phyloP scores from a whole-genome alignment of 2,797 vertebrate genomes.

The Syncerus caffer region DNA sequence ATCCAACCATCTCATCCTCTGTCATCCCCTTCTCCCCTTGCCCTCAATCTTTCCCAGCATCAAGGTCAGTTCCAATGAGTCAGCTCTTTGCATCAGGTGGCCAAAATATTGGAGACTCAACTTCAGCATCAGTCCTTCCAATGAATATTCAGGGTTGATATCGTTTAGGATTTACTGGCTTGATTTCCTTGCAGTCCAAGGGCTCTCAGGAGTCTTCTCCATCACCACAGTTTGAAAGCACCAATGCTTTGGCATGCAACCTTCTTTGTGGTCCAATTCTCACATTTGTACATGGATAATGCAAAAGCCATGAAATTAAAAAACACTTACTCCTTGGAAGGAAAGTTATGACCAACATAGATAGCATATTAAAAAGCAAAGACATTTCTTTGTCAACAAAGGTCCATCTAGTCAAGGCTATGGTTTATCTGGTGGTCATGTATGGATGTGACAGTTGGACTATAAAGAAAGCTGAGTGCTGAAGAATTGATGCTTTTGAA shows the following conservation, averaged over 20 bases:
- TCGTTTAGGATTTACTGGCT: background rate
- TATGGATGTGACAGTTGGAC: background rate
- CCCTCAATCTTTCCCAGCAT: background rate
- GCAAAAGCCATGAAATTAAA: background rate
- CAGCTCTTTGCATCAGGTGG: background rate
- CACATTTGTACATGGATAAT: background rate
- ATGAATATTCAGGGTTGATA: background rate
- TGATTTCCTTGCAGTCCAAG: background rate
- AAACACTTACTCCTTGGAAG: background rate
- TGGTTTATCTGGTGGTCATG: background rate
- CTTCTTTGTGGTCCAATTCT: background rate
- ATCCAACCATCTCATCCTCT: background rate
- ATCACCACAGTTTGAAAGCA: background rate
- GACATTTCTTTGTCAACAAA: background rate
- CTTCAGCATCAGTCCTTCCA: background rate
- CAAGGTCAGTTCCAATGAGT: background rate
- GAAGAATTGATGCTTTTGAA: background rate
- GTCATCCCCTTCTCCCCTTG: rapidly evolving
- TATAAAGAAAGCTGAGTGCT: background rate
- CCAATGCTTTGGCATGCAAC: background rate
- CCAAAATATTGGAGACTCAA: background rate
- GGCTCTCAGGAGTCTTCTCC: background rate
- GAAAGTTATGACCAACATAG: background rate
- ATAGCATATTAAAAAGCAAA: background rate
- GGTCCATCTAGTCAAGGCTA: background rate